Base-by-base conservation (phyloP, 2,797 vertebrate genomes). In the Hydrolagus colliei region DNA sequence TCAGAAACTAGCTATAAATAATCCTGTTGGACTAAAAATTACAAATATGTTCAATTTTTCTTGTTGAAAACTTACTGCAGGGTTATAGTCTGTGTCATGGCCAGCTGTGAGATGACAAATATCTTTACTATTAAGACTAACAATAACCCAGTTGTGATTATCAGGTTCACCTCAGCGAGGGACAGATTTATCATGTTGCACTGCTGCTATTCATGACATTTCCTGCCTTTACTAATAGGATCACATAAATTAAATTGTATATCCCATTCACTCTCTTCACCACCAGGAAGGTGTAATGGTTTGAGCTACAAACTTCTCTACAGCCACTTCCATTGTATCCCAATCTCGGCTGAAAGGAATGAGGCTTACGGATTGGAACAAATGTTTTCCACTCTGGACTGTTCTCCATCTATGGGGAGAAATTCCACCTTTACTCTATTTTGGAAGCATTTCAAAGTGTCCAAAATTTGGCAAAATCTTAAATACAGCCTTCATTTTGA, bases 1-100 rank as follows among this genome's bases (percentile, higher is more conserved):
- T 71, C 65, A 68, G 63, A 41, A 84, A 35, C 16, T 67, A 68
- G 27, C 11, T 41, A 68, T 71, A 20, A 71, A 63, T 52, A 18
- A 84, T 84, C 71, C 71, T 71, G 9, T 84, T 71, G 32, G 65
- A 71, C 65, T 18, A 32, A 82, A 82, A 68, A 35, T 16, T 80
- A 18, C 78, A 67, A 67, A 80, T 67, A 20, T 71, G 41, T 82
- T 67, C 75, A 77, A 77, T n/a, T 82, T 22, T 84, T 84, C 41
- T 71, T 41, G 32, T 35, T 84, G 16, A 84, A 80, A 84, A 71
- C 65, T 84, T 84, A 35, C 65, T 52, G 65, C 32, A 4, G 14
- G 35, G 16, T 80, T 68, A 84, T 71, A 35, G 32, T 5, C 32
- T 84, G 7, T 12, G 9, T 6, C 71, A 67, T 18, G 41, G 79